Conservation (phyloP, 2,888 invertebrate genomes). For the Agrochola lychnidis region DNA sequence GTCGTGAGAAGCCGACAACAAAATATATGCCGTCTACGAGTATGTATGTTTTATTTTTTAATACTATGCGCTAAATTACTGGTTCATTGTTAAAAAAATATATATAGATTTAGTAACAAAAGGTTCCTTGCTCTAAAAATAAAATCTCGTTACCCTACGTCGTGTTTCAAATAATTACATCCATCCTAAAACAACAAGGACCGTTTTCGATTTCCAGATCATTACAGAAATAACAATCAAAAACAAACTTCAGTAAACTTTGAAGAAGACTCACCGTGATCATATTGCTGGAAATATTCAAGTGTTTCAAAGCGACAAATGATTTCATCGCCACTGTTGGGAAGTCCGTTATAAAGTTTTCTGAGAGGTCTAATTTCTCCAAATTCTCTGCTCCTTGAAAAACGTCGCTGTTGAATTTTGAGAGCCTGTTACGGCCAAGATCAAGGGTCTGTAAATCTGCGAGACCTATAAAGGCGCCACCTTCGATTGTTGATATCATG, state of each 20-base stretch:
- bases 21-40: neutral
- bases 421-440: slow-evolving; percentile 94
- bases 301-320: slow-evolving; percentile 92
- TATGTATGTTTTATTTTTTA: neutral
- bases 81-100: neutral
- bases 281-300: slow-evolving; percentile 96
- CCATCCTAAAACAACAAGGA: slow-evolving; percentile 20
- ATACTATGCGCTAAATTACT: neutral
- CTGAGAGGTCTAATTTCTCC: slow-evolving; percentile 95
- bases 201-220: slow-evolving; percentile 38
- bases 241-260: slow-evolving; percentile 44
- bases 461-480: slow-evolving; percentile 93
- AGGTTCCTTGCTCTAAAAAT: neutral
- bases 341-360: slow-evolving; percentile 96
- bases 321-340: slow-evolving; percentile 94
- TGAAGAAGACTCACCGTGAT: slow-evolving; percentile 92
- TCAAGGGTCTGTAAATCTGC: slow-evolving; percentile 92
- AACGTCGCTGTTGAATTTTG: slow-evolving; percentile 95
- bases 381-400: slow-evolving; percentile 95
- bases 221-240: slow-evolving; percentile 55
- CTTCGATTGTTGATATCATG: slow-evolving; percentile 94
- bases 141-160: neutral
- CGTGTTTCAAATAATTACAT: slow-evolving; percentile 16
- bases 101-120: neutral
- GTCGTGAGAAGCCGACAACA: no score